Evolutionary conservation across 2,888 invertebrate genomes (phyloP), one percentile per base, ranked within the genome.

Genomic region (Melikaiella ostensackeni): DNA sequence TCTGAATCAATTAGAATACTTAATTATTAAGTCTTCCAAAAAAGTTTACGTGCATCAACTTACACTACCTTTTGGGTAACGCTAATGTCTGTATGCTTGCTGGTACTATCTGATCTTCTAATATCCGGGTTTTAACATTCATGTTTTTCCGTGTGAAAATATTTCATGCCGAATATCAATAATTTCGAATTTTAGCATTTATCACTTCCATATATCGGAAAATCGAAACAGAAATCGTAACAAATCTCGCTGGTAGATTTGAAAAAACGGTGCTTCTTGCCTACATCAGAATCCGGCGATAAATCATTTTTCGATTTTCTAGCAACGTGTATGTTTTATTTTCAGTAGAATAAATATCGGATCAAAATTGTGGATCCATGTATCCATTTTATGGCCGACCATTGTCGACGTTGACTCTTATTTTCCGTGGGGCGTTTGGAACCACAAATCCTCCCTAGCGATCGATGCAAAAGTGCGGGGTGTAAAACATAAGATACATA

Each of bases 221-320:
- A 30, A n/a, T 70, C 27, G 19, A 50, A 70, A 70, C 27, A 70
- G 66, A 27, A 46, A 50, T 46, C 46, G 46, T n/a, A 70, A 70
- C 46, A 30, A 70, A 70, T 70, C 46, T 70, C 30, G 5, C 46
- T 4, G 19, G 6, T 8, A 42, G 42, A 64, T 38, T 21, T 27
- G 42, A 70, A 70, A 70, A 70, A 66, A 19, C 19, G 9, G 42
- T 16, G 4, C 46, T 70, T 30, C 50, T 70, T 50, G 46, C 66
- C 27, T 50, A 50, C 4, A 70, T 46, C 50, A 46, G 27, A 42
- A 46, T 70, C 30, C 46, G 30, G 66, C 46, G 19, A 70, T 70
- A 70, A 70, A 70, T 46, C 66, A 70, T 50, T 70, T 11, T 50
- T 70, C 46, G 46, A 70, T 70, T 50, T 70, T 46, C 30, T 42